Conservation (phyloP, 2,797 vertebrate genomes). For the Paguma larvata region DNA sequence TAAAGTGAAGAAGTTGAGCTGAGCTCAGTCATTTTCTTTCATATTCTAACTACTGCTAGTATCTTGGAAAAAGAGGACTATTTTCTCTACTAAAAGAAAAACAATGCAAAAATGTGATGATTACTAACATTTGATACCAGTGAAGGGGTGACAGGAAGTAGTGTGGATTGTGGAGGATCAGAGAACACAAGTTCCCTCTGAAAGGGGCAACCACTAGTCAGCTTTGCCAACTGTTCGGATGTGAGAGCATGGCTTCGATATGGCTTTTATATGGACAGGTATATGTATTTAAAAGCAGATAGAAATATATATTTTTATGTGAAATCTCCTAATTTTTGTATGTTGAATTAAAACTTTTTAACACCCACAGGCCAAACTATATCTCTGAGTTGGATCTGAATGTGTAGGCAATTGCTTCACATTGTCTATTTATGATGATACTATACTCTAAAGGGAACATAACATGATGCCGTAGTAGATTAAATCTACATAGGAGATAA, state of each 20-base stretch:
- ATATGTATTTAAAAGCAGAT: slow-evolving; percentile 23
- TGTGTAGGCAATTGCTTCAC: neutral
- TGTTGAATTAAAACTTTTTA: slow-evolving; percentile 54
- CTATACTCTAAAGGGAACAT: slow-evolving; percentile 5
- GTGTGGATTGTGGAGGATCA: neutral
- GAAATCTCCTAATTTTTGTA: slow-evolving; percentile 35
- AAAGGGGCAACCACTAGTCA: neutral
- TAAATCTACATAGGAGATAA: slow-evolving; percentile 24
- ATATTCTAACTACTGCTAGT: neutral
- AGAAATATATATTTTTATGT: slow-evolving; percentile 19
- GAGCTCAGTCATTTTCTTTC: neutral
- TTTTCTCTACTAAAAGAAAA: slow-evolving; percentile 48
- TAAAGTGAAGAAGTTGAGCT: neutral
- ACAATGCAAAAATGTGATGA: neutral
- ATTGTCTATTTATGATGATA: neutral
- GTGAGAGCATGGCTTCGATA: neutral
- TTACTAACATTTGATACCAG: neutral
- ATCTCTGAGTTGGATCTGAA: slow-evolving; percentile 34
- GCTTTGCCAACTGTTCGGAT: neutral
- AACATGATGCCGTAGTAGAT: neutral
- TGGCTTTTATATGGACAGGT: neutral
- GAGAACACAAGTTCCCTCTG: neutral
- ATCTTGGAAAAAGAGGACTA: slow-evolving; percentile 15
- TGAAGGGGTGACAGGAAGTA: neutral
- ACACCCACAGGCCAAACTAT: slow-evolving; percentile 29